Conservation (phyloP, 2,113 vertebrate genomes). For the Himantopus leucocephalus region DNA sequence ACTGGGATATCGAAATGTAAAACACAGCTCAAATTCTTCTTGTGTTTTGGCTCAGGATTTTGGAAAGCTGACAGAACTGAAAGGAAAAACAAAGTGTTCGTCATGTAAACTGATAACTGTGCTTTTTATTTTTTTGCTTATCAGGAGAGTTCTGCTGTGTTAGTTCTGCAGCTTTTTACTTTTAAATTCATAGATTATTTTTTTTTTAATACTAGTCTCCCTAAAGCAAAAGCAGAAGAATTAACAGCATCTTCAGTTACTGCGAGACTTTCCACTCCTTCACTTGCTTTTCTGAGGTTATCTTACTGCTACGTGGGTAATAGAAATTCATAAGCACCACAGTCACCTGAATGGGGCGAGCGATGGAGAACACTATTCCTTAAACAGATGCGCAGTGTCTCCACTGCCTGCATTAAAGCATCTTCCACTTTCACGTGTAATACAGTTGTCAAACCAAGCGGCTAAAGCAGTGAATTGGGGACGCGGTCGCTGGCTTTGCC, state of each 20-base stretch:
- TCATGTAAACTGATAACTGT: slow-evolving; percentile 34
- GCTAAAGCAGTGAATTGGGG: not conserved
- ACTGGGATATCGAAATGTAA: not conserved
- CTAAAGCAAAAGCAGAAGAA: not conserved
- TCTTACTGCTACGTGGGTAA: not conserved
- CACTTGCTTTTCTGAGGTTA: not conserved
- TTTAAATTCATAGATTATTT: not conserved
- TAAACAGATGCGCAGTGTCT: not conserved
- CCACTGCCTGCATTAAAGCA: not conserved
- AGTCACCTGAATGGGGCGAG: not conserved
- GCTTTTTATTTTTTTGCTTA: not conserved
- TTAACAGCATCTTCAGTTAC: not conserved
- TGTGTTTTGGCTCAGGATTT: slow-evolving; percentile 1
- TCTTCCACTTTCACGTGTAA: not conserved
- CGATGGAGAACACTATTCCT: not conserved
- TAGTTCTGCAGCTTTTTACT: not conserved
- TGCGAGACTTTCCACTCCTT: not conserved
- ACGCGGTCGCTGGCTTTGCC: not conserved
- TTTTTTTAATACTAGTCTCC: not conserved
- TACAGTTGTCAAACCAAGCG: not conserved
- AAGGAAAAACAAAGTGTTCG: slow-evolving; percentile 43
- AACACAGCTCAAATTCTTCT: not conserved
- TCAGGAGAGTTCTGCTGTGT: not conserved
- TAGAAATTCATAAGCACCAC: not conserved
- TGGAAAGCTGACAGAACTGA: slow-evolving; percentile 53